A percentile compares a stretch with the other conserved stretches of the same genome.
phyloP scores from a whole-genome alignment of 2,113 vertebrate species.

The Muscicapa adusta region DNA sequence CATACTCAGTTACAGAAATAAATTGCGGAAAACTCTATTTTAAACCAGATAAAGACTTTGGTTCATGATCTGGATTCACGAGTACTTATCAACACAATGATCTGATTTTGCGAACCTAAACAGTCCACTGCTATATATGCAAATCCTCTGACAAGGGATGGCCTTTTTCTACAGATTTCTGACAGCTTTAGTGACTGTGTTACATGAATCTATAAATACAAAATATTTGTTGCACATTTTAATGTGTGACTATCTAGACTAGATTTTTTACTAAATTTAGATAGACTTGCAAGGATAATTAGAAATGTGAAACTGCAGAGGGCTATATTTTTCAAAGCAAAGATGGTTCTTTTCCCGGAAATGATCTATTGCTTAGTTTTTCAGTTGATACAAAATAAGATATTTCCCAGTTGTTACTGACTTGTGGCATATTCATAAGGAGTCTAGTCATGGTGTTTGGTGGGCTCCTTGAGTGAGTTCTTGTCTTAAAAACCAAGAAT shows the following conservation, averaged over 20 bases:
- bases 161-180: not conserved
- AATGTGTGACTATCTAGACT: not conserved
- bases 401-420: not conserved
- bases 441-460: not conserved
- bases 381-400: not conserved
- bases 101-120: constrained; percentile 16
- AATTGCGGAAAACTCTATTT: not conserved
- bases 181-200: not conserved
- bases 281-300: not conserved
- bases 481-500: not conserved
- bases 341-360: not conserved
- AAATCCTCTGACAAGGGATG: not conserved
- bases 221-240: not conserved
- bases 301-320: not conserved
- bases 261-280: not conserved
- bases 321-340: not conserved
- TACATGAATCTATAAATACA: not conserved
- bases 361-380: not conserved
- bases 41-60: not conserved
- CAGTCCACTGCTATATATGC: not conserved
- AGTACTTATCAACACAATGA: not conserved
- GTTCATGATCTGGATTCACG: not conserved
- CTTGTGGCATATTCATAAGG: not conserved
- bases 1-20: not conserved
- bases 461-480: not conserved